Base-by-base conservation (phyloP, 2,888 invertebrate species). In the Barypeithes pellucidus region DNA sequence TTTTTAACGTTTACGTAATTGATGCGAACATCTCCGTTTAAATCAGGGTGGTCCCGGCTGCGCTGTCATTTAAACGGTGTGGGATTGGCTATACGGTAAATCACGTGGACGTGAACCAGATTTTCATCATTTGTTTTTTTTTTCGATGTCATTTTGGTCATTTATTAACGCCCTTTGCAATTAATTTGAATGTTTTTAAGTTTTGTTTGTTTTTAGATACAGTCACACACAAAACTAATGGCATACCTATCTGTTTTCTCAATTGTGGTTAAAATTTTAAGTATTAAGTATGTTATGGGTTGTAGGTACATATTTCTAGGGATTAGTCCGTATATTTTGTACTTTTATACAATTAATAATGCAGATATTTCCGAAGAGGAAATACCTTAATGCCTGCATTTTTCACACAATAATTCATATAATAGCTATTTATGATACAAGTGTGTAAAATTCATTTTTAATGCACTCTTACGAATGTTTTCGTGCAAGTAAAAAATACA, bases 41-140 rank as follows among this genome's bases (percentile, higher is more conserved):
- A 70, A 70, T 71, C 74, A 41, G 74, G 74, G 74, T 70, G 74
- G 74, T 74, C 74, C 70, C 74, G 66, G 50, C 66, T 47, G 66
- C 20, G 62, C 63, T 63, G 62, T 68, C 74, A 62, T 63, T 74
- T 68, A 68, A 74, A 74, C 74, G 71, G 67, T 67, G 74, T 74
- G 74, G 74, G 74, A 74, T 74, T 74, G 74, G 74, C 74, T 67
- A 20, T 43, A 67, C 74, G 70, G 74, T 74, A 74, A 74, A 74
- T 74, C 74, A 74, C 70, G 74, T 70, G 74, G 74, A 70, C 70
- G 67, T 74, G 74, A 62, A 74, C 74, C 74, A 70, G 74, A 74
- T 74, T 74, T 74, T 71, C 70, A 71, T 61, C 74, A 41, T 74
- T 74, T 74, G 66, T 70, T 70, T 70, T 70, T 74, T n/a, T 66